Evolutionary conservation across 2,888 invertebrate genomes (phyloP), one percentile per base, ranked within the genome.

Genomic region (Taenaris catops): DNA sequence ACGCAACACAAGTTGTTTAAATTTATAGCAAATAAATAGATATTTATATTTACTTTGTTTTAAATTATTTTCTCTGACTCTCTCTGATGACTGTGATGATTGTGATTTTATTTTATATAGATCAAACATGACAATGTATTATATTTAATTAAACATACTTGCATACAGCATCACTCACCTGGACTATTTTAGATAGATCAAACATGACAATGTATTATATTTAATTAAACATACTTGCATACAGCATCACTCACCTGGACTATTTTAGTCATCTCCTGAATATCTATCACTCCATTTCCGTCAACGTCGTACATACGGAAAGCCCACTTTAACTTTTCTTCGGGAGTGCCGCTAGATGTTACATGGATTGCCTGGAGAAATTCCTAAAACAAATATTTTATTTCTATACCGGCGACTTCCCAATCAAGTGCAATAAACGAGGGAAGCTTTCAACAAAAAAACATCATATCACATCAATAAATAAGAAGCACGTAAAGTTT

Each of bases 291-390:
- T 42, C 98, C 98, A 70, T 98, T 98, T 27, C 97, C 97, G 76
- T 98, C 98, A 24, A 98, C 98, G 76, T 98, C 98, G 83, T 98
- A 98, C 96, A 98, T 97, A 72, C 97, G 93, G 90, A 98, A 98
- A 47, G 98, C 98, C 97, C 98, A 98, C 88, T 98, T 98, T 50
- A 98, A 90, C 83, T 98, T 98, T 81, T 98, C 98, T 78, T 98
- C 97, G 11, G 98, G 97, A 50, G 97, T 97, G 47, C 97, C 98
- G 65, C 97, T 96, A 56, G 97, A 97, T 54, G 98, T 98, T 37
- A 98, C 97, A 88, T 98, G 98, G 80, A 98, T 98, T 68, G 98
- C 98, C 79, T 97, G 91, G 66, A 98, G 91, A 86, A 98, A 98
- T 91, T 98, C 98, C 96, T 96, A 90, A 29, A 89, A 90, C 81